phyloP scores from a whole-genome alignment of 2,888 invertebrate species.

The Anodontia alba region DNA sequence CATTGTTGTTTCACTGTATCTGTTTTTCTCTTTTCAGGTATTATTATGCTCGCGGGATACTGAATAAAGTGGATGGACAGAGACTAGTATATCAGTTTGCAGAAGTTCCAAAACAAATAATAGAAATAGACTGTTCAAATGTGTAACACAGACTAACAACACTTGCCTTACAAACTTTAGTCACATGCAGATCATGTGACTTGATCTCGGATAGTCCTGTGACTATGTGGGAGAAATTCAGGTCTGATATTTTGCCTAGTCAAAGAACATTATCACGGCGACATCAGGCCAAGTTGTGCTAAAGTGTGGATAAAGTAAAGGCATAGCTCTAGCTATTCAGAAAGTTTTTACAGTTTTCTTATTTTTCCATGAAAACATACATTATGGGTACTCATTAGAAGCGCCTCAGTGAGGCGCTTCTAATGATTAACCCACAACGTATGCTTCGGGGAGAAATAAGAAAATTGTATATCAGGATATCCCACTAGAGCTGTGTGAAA shows the following conservation, averaged over 20 bases:
- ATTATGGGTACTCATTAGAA: no score
- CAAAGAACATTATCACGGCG: slow-evolving; percentile 3
- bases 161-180: slow-evolving; percentile 2
- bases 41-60: slow-evolving; percentile 99
- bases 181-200: slow-evolving; percentile 34
- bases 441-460: no score
- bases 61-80: slow-evolving; percentile 99
- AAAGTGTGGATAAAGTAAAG: neutral
- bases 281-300: slow-evolving; percentile 10
- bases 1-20: no score
- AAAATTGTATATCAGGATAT: no score
- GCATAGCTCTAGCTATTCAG: no score
- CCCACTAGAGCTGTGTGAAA: no score
- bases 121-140: slow-evolving; percentile 94
- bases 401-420: no score
- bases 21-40: slow-evolving; percentile 87
- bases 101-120: slow-evolving; percentile 98
- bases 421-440: no score
- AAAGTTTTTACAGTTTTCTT: no score
- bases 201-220: slow-evolving; percentile 19
- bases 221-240: slow-evolving; percentile 2
- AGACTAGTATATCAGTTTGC: slow-evolving; percentile 99
- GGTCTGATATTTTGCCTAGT: slow-evolving; percentile 16
- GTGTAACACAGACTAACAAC: slow-evolving; percentile 42
- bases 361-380: no score